Percentiles rank a stretch among this genome's conserved stretches.
Conservation (phyloP, 2,888 invertebrate species). For the Strigamia transsilvanica region DNA sequence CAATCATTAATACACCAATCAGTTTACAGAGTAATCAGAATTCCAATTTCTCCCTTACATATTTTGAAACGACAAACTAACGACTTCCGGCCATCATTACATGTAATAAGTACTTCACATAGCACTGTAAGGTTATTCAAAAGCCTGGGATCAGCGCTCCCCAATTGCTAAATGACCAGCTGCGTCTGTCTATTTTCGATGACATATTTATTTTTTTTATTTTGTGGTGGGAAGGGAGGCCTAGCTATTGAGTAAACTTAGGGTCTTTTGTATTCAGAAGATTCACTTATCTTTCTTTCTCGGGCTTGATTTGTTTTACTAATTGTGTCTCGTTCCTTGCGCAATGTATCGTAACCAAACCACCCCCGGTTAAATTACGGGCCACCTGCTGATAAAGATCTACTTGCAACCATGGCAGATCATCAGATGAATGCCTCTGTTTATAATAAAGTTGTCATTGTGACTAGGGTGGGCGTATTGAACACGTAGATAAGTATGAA, state of each 20-base stretch:
- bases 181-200: slow-evolving; percentile 13
- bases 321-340: slow-evolving; percentile 2
- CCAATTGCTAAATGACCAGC: slow-evolving; percentile 45
- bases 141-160: slow-evolving; percentile 38
- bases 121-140: slow-evolving; percentile 22
- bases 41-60: not conserved
- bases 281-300: not conserved
- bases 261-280: slow-evolving; percentile 24
- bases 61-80: slow-evolving; percentile 14
- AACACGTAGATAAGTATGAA: not conserved
- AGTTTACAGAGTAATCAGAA: slow-evolving; percentile 23
- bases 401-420: slow-evolving; percentile 17
- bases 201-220: not conserved
- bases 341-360: not conserved
- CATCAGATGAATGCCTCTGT: slow-evolving; percentile 40
- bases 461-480: slow-evolving; percentile 34
- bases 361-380: slow-evolving; percentile 28
- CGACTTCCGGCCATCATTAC: slow-evolving; percentile 45
- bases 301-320: slow-evolving; percentile 19
- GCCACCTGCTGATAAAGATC: slow-evolving; percentile 47
- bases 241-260: not conserved
- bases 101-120: slow-evolving; percentile 22
- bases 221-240: not conserved
- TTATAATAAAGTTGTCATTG: slow-evolving; percentile 39
- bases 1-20: not conserved